Evolutionary conservation across 1,140 invertebrate species (phyloP).

Genomic region (Gonioctena quinquepunctata): DNA sequence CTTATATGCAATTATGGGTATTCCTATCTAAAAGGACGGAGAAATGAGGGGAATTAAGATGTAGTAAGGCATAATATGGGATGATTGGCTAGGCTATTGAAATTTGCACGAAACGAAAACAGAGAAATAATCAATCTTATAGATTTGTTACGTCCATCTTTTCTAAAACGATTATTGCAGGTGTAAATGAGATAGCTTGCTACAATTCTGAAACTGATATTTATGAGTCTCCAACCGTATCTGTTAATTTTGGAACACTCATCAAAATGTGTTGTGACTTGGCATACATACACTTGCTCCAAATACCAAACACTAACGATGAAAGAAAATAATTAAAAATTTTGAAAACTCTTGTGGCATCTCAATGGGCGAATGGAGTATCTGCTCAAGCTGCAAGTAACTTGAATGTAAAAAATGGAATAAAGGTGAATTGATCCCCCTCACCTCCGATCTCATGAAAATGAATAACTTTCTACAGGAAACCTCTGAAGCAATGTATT

Average conservation of each 20-base stretch:
- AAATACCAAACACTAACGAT: neutral
- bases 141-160: constrained; percentile 3
- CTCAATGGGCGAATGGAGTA: constrained; percentile 49
- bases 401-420: constrained; percentile 39
- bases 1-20: constrained; percentile 18
- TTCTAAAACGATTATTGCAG: neutral
- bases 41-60: neutral
- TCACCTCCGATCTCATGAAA: constrained; percentile 28
- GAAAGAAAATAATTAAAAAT: constrained; percentile 17
- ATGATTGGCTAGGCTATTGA: neutral
- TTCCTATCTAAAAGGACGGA: constrained; percentile 14
- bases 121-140: constrained; percentile 4
- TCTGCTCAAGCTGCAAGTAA: constrained; percentile 39
- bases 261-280: neutral
- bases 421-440: constrained; percentile 34
- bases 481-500: constrained; percentile 22
- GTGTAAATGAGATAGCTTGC: neutral
- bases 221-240: neutral
- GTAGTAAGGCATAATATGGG: constrained; percentile 9
- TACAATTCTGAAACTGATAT: neutral
- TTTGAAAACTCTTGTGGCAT: constrained; percentile 44
- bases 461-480: constrained; percentile 14
- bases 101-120: neutral
- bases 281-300: neutral
- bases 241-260: neutral